Evolutionary conservation across 2,797 vertebrate species (phyloP), one percentile per base, ranked within the genome.

Genomic region (Hoplostethus atlanticus): DNA sequence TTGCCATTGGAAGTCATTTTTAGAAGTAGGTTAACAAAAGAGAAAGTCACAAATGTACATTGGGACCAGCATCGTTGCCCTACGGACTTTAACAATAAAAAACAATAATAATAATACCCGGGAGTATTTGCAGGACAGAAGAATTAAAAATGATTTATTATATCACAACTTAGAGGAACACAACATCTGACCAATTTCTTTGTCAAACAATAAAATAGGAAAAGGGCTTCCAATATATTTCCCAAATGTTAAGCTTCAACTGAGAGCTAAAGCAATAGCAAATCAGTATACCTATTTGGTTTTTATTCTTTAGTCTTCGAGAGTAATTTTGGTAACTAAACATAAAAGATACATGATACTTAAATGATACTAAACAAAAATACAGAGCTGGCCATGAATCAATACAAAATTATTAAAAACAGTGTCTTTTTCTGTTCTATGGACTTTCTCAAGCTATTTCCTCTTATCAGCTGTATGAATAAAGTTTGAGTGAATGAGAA

Each of bases 1-100:
- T 80, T 54, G 44, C 50, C 17, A 17, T 3, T 61, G 31, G 54
- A 69, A 69, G 44, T 51, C 28, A 46, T 46, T 46, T 46, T 66
- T 64, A 4, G 48, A 36, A 71, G 52, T 21, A 10, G 50, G 42
- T n/a, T 64, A 9, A 42, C 28, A 52, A 57, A 54, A 50, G 46
- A 60, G 30, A 62, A 53, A 21, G 11, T 67, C 17, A 47, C 1
- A 8, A 28, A 28, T 12, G 11, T 61, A 2, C 28, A 16, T 6
- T 44, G 21, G 40, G 25, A 42, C 47, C 55, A 34, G 38, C 34
- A 17, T 17, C 58, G 8, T 31, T 4, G 17, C 4, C 42, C 12
- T 13, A 44, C 42, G 38, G 44, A 28, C 52, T 50, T 34, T 8
- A 64, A 0, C 8, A 0, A 0, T n/a, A 40, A 46, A 38, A 59